Conservation (phyloP, 2,113 vertebrate species). For the Genyomyrus donnyi region DNA sequence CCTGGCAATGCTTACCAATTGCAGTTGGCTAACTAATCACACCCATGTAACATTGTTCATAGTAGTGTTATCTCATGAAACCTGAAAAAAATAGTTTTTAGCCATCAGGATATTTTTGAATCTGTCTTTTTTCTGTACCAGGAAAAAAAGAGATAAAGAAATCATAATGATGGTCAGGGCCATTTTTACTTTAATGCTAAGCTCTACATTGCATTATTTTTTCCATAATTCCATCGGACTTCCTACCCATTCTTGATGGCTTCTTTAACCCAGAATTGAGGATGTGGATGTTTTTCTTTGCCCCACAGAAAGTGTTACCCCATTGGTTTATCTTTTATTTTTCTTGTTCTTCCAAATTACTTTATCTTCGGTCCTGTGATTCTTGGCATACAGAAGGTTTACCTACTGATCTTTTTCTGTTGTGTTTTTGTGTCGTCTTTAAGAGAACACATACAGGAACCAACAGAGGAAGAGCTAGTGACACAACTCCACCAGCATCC, state of each 20-base stretch:
- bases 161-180: background rate
- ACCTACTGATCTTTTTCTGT: background rate
- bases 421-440: background rate
- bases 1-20: background rate
- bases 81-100: background rate
- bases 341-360: background rate
- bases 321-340: background rate
- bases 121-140: background rate
- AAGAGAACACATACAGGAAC: slow-evolving; percentile 85
- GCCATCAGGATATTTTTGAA: background rate
- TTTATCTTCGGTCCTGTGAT: background rate
- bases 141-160: background rate
- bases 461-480: slow-evolving; percentile 79
- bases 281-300: background rate
- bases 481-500: slow-evolving; percentile 73
- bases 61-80: background rate
- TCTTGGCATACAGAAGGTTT: background rate
- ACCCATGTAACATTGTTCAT: background rate
- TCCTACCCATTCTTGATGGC: background rate
- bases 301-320: background rate
- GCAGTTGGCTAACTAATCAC: background rate
- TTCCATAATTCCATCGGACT: background rate
- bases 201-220: background rate
- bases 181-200: background rate
- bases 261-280: background rate